phyloP scores from a whole-genome alignment of 1,140 invertebrate genomes.

The Drosophila seguyi region DNA sequence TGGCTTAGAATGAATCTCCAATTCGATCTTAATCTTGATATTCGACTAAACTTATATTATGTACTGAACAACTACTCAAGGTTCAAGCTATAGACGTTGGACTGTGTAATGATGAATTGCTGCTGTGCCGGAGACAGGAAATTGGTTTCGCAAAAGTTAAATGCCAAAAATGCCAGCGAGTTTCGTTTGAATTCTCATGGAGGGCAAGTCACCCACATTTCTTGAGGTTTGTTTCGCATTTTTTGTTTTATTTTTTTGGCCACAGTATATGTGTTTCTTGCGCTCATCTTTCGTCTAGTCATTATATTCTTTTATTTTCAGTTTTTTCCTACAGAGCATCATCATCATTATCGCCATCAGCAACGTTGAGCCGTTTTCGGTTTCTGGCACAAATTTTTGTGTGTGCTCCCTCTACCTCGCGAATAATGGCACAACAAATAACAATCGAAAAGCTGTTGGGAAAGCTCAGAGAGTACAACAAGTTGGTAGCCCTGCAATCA shows the following conservation, averaged over 20 bases:
- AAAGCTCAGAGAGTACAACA: constrained; percentile 6
- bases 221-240: constrained; percentile 21
- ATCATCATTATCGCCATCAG: constrained; percentile 23
- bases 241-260: constrained; percentile 34
- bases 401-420: constrained; percentile 17
- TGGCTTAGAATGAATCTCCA: not conserved
- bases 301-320: constrained; percentile 39
- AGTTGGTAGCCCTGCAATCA: constrained; percentile 18
- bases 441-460: constrained; percentile 7
- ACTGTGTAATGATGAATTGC: constrained; percentile 51
- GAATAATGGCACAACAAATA: constrained; percentile 11
- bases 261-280: constrained; percentile 45
- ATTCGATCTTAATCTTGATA: no score
- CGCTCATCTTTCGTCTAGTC: constrained; percentile 55
- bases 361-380: constrained; percentile 17
- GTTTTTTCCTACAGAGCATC: constrained; percentile 36
- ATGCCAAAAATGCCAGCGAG: constrained; percentile 66
- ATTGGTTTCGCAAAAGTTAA: constrained; percentile 72
- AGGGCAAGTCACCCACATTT: constrained; percentile 76
- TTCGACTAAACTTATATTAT: no score
- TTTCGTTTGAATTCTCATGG: constrained; percentile 69
- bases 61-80: no score
- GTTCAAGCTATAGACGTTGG: constrained; percentile 1
- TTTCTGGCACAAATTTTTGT: constrained; percentile 51
- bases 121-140: constrained; percentile 53